A percentile compares a stretch with the other conserved stretches of the same genome.
phyloP scores from a whole-genome alignment of 1,140 invertebrate species.

The Philopotamus ludificatus region DNA sequence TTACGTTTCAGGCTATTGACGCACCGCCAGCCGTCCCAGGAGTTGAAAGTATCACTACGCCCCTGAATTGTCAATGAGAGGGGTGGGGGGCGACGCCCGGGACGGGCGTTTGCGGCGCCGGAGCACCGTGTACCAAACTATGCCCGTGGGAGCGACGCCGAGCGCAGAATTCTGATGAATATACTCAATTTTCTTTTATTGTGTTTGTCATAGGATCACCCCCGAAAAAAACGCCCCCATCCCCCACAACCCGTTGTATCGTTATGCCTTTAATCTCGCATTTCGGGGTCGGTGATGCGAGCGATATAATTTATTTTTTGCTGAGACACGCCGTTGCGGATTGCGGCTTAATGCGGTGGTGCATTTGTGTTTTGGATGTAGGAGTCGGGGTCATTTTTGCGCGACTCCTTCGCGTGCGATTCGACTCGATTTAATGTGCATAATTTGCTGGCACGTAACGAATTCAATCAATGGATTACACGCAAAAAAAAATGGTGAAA shows the following conservation, averaged over 20 bases:
- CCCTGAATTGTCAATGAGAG: constrained; percentile 37
- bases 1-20: constrained; percentile 31
- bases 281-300: constrained; percentile 9
- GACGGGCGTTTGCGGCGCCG: background rate
- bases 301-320: constrained; percentile 25
- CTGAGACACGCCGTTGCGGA: constrained; percentile 1
- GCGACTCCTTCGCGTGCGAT: background rate
- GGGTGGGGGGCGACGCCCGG: background rate
- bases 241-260: constrained; percentile 16
- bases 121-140: background rate
- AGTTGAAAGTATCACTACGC: constrained; percentile 30
- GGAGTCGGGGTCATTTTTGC: background rate
- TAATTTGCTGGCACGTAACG: background rate
- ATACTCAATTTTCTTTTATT: constrained; percentile 30
- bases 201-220: constrained; percentile 27
- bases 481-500: too few species aligned
- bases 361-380: background rate
- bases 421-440: background rate
- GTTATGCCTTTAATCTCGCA: constrained; percentile 25
- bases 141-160: constrained; percentile 10
- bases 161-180: constrained; percentile 25
- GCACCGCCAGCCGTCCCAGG: constrained; percentile 7
- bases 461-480: too few species aligned
- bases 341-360: constrained; percentile 2
- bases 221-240: background rate